phyloP scores from a whole-genome alignment of 2,113 vertebrate species.

The Xyrauchen texanus region DNA sequence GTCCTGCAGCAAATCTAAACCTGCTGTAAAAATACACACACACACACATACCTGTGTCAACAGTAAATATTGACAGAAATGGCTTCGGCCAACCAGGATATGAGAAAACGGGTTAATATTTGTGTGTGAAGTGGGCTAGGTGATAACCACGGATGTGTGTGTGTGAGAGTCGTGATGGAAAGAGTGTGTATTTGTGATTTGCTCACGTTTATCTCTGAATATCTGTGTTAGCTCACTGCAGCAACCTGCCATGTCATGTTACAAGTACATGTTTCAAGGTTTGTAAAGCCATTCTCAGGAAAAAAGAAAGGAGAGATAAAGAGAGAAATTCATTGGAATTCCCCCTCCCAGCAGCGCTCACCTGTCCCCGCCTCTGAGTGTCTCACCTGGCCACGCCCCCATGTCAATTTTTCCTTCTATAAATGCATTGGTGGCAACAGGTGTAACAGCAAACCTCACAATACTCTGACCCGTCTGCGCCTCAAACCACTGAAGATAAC shows the following conservation, averaged over 20 bases:
- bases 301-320: slow-evolving; percentile 38
- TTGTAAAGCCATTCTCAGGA: slow-evolving; percentile 60
- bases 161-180: too few relatives aligned
- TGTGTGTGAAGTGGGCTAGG: too few relatives aligned
- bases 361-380: slow-evolving; percentile 50
- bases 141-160: too few relatives aligned
- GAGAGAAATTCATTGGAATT: slow-evolving; percentile 65
- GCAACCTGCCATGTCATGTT: too few relatives aligned
- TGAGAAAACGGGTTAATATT: too few relatives aligned
- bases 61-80: slow-evolving; percentile 37
- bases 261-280: slow-evolving; percentile 21
- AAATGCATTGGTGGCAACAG: too few relatives aligned
- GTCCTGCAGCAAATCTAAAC: slow-evolving; percentile 47
- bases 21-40: slow-evolving; percentile 33
- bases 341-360: slow-evolving; percentile 61
- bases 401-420: too few relatives aligned
- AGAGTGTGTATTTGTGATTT: not conserved
- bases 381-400: not conserved
- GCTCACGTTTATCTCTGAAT: not conserved
- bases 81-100: too few relatives aligned
- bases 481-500: too few relatives aligned
- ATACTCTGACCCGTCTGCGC: not conserved
- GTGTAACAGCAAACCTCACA: slow-evolving; percentile 1
- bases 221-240: not conserved
- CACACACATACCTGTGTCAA: not conserved